A percentile compares a stretch with the other conserved stretches of the same genome.
These are phyloP conservation scores for Oxygymnocypris stewartii DNA, from an alignment of 2,113 vertebrate species.

Conservation along the genomic window DNA sequence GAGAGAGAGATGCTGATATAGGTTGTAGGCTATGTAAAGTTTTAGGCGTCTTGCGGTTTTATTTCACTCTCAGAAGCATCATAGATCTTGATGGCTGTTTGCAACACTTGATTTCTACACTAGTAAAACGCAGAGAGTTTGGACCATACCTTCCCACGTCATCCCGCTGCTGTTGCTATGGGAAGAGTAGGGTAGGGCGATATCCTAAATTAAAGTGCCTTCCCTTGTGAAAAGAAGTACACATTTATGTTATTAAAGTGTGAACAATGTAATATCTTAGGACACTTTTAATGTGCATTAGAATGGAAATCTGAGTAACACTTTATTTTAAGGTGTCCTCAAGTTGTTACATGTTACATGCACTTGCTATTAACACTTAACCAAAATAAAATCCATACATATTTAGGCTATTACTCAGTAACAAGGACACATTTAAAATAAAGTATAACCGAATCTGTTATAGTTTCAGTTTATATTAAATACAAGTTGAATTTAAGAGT, in stretches of 20 bases:
- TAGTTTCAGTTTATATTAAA: too few species aligned
- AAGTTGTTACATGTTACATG: too few species aligned
- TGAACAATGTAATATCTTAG: not conserved
- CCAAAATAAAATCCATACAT: too few species aligned
- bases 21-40: not conserved
- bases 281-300: not conserved
- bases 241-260: not conserved
- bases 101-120: not conserved
- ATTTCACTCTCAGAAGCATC: not conserved
- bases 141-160: slow-evolving; percentile 37
- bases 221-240: not conserved
- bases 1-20: not conserved
- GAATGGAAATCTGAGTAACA: not conserved
- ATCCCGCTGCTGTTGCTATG: slow-evolving; percentile 47
- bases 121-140: not conserved
- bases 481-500: not conserved
- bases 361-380: too few species aligned
- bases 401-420: too few species aligned
- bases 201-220: not conserved
- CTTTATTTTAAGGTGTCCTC: too few species aligned
- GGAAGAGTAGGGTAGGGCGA: not conserved
- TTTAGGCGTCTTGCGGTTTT: not conserved
- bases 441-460: too few species aligned
- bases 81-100: not conserved
- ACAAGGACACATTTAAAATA: too few species aligned